Evolutionary conservation across 2,797 vertebrate genomes (phyloP), one percentile per base, ranked within the genome.

Genomic region (Psittacula derbiana): DNA sequence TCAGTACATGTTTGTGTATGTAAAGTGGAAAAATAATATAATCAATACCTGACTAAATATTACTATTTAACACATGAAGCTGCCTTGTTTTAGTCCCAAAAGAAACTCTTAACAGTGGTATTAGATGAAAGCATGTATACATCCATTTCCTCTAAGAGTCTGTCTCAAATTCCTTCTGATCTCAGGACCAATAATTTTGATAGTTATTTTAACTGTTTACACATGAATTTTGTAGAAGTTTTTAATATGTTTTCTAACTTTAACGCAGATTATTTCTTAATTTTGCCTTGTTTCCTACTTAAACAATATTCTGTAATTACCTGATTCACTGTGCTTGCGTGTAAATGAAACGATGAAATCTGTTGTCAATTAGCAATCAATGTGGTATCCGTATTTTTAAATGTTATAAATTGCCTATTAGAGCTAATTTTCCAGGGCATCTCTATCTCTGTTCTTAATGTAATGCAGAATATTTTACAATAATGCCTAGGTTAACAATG

Each of bases 401-500:
- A 95, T 94, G 65, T 80, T 95, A 96, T 96, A 97, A 97, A 97
- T 98, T 97, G 96, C 97, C 97, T 97, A 97, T 97, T 97, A 97
- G 95, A 97, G 97, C 95, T 98, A 97, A 98, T 98, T 98, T 98
- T 97, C 95, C 97, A 97, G 91, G 97, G 97, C 95, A 97, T 97
- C 92, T 96, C 96, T 93, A 92, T 89, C 93, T 95, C 67, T 3
- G 1, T 84, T 76, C 79, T 78, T 96, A 97, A 97, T 97, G 97
- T 96, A 96, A 98, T 98, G 96, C 97, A 95, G 98, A 98, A 97
- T 98, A 98, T 98, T 98, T 98, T 96, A 97, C 98, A 98, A 98
- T 98, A 97, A 98, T 98, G 97, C 97, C 97, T 97, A 98, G 97
- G 98, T 98, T 98, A 98, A 98, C 97, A 98, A 98, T 98, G 98